Evolutionary conservation across 2,113 vertebrate genomes (phyloP), one percentile per base, ranked within the genome.

Genomic region (Sturnira hondurensis): DNA sequence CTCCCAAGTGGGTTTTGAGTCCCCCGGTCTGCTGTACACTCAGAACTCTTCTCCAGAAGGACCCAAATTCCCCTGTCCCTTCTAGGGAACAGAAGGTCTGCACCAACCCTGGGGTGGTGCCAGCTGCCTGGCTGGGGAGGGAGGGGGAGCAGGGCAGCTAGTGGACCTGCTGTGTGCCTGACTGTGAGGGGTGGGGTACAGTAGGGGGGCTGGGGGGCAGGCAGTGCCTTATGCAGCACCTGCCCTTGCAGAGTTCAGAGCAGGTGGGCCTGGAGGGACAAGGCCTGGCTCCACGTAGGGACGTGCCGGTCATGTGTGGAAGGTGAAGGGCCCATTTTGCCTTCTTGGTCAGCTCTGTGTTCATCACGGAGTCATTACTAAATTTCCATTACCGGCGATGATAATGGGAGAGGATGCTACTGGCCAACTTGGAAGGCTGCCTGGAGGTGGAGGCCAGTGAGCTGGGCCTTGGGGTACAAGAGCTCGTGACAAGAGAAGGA

Each of bases 11-110:
- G 41, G 74, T 80, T 94, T 81, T 13, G 14, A 26, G 54, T 58
- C 7, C 52, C 87, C 38, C 15, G 45, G 45, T 54, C 41, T 47
- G 28, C 38, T 4, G 5, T 52, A 56, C 15, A 71, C 85, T 97
- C 31, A 90, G 71, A 94, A 73, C 31, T 87, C 77, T 97, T 97
- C 96, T 93, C 73, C 24, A 71, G 96, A 98, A 97, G 65, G 77
- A 81, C 54, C n/a, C 50, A 88, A 97, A 97, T 96, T 97, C 78
- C 96, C 97, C 96, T 77, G 58, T 22, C 16, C 22, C 16, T 97
- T 97, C 94, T 88, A 41, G 56, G 80, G 78, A 54, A 7, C 47
- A 20, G 81, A 95, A 84, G 36, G 24, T 84, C 73, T 80, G 61
- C 61, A 68, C 70, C 10, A 77, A 70, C 47, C 38, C 68, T 4